Base-by-base conservation (phyloP, 2,797 vertebrate species). In the Sphaeramia orbicularis region DNA sequence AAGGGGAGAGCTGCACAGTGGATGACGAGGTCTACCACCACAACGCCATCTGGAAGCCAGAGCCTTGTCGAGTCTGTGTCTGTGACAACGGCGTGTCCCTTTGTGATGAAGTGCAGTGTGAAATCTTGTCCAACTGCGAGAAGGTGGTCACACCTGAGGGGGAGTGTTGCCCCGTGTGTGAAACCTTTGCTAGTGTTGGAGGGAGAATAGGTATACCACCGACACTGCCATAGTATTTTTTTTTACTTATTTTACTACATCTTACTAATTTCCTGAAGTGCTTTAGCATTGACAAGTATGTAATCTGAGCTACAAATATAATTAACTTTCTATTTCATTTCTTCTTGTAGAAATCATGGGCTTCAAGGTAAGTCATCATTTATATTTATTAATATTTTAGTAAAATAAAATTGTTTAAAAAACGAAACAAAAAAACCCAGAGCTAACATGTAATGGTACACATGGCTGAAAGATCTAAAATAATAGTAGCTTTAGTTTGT, bases 101-200 rank as follows among this genome's bases (percentile, higher is more conserved):
- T 49, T 99, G 97, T 0, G 97, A 99, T n/a, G 93, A 95, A 70
- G 95, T 99, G 59, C 92, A 92, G 59, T 99, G 97, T 43, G 93
- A 91, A 1, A 80, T 93, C 0, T 15, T 93, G 50, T 36, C 89
- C 0, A 92, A 93, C 71, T 99, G 97, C 61, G 94, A 95, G 41
- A 94, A 94, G 57, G 92, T 94, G 0, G 56, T 90, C 24, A 91
- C 92, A 0, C 95, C 95, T 0, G 66, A 94, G 0, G 97, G 96
- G 15, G 95, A 97, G 50, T 99, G 97, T 89, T 99, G 97, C 71
- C 94, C 95, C 0, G 92, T 96, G 49, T 99, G 97, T 16, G 92
- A 95, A 40, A 93, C 59, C 1, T 93, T 94, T 1, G 93, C 94
- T 62, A 93, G 95, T 4, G 88, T 87, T 10, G 75, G 78, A 66